Base-by-base conservation (phyloP, 2,797 vertebrate genomes). In the Remorina albescens region DNA sequence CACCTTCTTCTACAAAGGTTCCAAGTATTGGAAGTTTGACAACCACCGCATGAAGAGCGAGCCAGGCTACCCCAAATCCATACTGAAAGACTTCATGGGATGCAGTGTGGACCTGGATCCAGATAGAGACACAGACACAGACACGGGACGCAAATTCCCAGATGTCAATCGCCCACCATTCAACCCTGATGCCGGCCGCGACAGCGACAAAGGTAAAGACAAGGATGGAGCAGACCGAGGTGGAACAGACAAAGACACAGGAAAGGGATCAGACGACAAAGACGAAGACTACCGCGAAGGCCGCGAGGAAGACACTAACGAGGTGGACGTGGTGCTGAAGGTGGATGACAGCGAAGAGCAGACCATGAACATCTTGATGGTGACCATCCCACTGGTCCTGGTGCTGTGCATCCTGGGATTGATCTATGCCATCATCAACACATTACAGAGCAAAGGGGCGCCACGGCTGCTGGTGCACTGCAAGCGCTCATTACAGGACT, bases 21-120 rank as follows among this genome's bases (percentile, higher is more conserved):
- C 95, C 46, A 97, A 97, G 84, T 99, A 99, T 95, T 99, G 98
- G 98, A 99, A 99, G 86, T 99, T 99, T 0, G 96, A 99, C 94
- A 99, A 99, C 1, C 96, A 97, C 78, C 95, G 96, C 15, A 96
- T 99, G 93, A 97, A 96, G 75, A 97, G 96, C 0, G 98, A 99
- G 72, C 96, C 97, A 0, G 97, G 98, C 65, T 99, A 97, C 87
- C 98, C 98, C 34, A 99, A 98, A 87, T 99, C 98, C 79, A 97
- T 99, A 82, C 90, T 99, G 21, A 93, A 92, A 72, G 97, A 99
- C 93, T 99, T 97, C 87, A 99, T 99, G 98, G 98, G 98, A 84
- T 99, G 98, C 87, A 96, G 91, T 1, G 94, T 93, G 0, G 95
- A 96, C 58, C 89, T 95, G 73, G 89, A 93, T 37, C 92, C 91